These are phyloP conservation scores for Dynastes maya DNA, from an alignment of 2,888 invertebrate species.

Conservation along the genomic window DNA sequence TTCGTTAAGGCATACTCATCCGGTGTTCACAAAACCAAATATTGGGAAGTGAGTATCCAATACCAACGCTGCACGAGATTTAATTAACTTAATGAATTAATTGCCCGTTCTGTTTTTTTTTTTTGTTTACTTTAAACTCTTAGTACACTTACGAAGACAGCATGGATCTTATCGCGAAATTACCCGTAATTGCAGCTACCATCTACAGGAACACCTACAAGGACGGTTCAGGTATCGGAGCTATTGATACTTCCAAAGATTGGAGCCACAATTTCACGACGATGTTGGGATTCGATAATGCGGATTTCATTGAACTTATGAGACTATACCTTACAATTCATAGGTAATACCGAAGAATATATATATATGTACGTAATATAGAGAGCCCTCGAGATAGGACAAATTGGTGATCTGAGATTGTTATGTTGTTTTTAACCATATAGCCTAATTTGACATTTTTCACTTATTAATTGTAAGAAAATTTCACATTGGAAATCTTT, in stretches of 20 bases:
- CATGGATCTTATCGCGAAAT: conserved; percentile 95
- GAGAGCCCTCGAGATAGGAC: no score
- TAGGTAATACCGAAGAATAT: conserved; percentile 69
- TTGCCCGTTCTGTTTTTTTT: not conserved
- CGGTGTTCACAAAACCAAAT: conserved; percentile 90
- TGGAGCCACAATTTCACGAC: conserved; percentile 94
- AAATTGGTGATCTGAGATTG: no score
- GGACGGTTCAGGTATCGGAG: conserved; percentile 89
- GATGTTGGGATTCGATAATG: conserved; percentile 92
- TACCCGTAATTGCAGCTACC: conserved; percentile 94
- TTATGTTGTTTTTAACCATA: no score
- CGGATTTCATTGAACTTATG: conserved; percentile 91
- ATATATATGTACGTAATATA: no score
- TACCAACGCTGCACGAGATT: not conserved
- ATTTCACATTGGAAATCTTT: no score
- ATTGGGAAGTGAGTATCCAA: conserved; percentile 82
- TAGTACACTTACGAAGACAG: conserved; percentile 90
- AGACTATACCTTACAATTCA: conserved; percentile 94
- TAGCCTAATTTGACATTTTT: no score
- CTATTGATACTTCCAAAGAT: conserved; percentile 91
- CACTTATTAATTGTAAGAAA: no score
- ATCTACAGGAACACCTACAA: conserved; percentile 93
- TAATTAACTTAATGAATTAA: not conserved
- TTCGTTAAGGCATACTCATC: conserved; percentile 92
- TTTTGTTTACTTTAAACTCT: conserved; percentile 55